Evolutionary conservation across 2,113 vertebrate species (phyloP).

Genomic region (Astatotilapia flaviijosephi): DNA sequence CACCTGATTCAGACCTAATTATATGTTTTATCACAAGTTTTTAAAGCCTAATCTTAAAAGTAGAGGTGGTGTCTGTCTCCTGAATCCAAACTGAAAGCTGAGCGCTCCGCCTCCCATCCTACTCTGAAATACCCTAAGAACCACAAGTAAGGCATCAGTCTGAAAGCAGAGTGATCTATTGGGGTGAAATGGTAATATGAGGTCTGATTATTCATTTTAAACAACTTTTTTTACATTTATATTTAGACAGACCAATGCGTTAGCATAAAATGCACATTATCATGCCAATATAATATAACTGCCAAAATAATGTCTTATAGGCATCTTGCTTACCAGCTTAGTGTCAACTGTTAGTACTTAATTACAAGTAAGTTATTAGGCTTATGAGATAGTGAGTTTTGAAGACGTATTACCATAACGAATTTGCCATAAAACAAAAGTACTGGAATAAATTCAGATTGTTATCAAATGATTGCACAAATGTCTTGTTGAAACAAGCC

Average conservation of each 20-base stretch:
- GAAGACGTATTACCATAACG: not conserved
- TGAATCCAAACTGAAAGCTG: accelerated
- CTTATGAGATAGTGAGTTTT: not conserved
- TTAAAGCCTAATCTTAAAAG: not conserved
- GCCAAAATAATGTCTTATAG: not conserved
- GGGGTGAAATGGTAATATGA: accelerated
- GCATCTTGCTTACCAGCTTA: not conserved
- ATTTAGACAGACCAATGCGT: accelerated
- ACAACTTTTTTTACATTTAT: not conserved
- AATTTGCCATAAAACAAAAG: not conserved
- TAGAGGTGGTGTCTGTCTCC: not conserved
- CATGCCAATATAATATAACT: not conserved
- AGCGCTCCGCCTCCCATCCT: accelerated
- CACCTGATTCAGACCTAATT: not conserved
- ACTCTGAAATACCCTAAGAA: not conserved
- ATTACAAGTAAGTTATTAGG: not conserved
- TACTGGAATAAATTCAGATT: not conserved
- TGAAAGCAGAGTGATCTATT: not conserved
- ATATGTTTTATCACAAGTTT: not conserved
- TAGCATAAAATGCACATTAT: not conserved
- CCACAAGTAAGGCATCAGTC: not conserved
- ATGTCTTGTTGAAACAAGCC: not conserved
- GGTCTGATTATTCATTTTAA: not conserved
- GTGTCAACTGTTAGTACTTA: not conserved
- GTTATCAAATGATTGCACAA: not conserved